Evolutionary conservation across 2,888 invertebrate species (phyloP).

Genomic region (Barypeithes pellucidus): DNA sequence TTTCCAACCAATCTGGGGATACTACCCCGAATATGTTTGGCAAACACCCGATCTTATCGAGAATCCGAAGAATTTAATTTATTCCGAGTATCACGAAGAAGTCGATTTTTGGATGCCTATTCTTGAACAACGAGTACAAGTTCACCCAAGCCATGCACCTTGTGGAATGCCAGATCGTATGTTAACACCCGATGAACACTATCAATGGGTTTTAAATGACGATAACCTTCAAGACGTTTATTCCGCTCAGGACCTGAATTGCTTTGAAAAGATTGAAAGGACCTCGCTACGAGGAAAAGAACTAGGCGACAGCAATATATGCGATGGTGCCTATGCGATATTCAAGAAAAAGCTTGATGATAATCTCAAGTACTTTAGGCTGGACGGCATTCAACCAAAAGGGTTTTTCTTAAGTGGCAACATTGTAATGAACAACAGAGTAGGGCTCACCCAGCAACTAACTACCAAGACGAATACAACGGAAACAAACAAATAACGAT

Average conservation of each 20-base stretch:
- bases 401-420: slow-evolving; percentile 27
- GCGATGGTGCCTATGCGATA: neutral
- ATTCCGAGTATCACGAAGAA: neutral
- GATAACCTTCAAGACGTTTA: neutral
- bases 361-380: slow-evolving; percentile 8
- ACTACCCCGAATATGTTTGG: neutral
- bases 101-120: neutral
- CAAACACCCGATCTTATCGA: neutral
- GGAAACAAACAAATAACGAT: too few species aligned
- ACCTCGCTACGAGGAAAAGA: neutral
- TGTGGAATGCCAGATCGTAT: neutral
- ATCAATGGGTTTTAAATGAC: neutral
- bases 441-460: neutral
- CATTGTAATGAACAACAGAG: neutral
- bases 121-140: neutral
- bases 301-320: neutral
- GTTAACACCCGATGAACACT: neutral
- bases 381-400: slow-evolving; percentile 8
- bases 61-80: neutral
- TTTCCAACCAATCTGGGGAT: neutral
- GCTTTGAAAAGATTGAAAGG: slow-evolving; percentile 14
- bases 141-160: neutral
- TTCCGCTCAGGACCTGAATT: neutral
- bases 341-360: slow-evolving; percentile 12
- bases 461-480: neutral